A percentile compares a stretch with the other conserved stretches of the same genome.
Conservation (phyloP, 2,797 vertebrate species). For the Thamnophis elegans region DNA sequence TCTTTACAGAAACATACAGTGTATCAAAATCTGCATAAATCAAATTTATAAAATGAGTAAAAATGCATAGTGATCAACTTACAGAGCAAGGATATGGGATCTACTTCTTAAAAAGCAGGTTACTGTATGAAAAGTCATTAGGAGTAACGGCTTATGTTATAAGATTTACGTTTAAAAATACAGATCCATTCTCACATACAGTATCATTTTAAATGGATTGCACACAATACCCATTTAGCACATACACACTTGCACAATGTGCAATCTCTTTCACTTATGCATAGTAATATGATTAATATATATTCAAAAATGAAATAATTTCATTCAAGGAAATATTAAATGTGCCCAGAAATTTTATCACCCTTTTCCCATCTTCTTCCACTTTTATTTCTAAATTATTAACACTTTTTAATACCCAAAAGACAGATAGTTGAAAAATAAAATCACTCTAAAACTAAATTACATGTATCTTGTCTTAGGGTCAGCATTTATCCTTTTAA, state of each 20-base stretch:
- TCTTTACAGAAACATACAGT: slow-evolving; percentile 85
- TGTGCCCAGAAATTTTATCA: slow-evolving; percentile 46
- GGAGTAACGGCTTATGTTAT: slow-evolving; percentile 68
- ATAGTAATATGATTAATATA: slow-evolving; percentile 72
- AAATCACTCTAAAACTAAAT: slow-evolving; percentile 37
- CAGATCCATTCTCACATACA: slow-evolving; percentile 66
- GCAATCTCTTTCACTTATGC: slow-evolving; percentile 71
- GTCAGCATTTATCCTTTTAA: slow-evolving; percentile 29
- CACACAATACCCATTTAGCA: slow-evolving; percentile 71
- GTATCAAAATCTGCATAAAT: slow-evolving; percentile 86
- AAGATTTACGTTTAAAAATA: slow-evolving; percentile 66
- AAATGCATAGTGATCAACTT: slow-evolving; percentile 84
- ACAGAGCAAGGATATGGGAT: slow-evolving; percentile 76
- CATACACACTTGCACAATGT: slow-evolving; percentile 61
- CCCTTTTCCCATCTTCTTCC: slow-evolving; percentile 47
- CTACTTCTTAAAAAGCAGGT: slow-evolving; percentile 69
- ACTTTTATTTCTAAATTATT: slow-evolving; percentile 60
- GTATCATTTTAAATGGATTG: slow-evolving; percentile 66
- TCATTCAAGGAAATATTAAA: slow-evolving; percentile 62
- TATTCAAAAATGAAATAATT: slow-evolving; percentile 60
- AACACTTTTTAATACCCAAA: slow-evolving; percentile 53
- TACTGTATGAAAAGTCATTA: slow-evolving; percentile 73
- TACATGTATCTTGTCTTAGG: slow-evolving; percentile 42
- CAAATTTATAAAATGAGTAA: slow-evolving; percentile 83
- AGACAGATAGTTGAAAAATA: slow-evolving; percentile 52